Evolutionary conservation across 2,888 invertebrate species (phyloP).

Genomic region (Saturnia pavonia): DNA sequence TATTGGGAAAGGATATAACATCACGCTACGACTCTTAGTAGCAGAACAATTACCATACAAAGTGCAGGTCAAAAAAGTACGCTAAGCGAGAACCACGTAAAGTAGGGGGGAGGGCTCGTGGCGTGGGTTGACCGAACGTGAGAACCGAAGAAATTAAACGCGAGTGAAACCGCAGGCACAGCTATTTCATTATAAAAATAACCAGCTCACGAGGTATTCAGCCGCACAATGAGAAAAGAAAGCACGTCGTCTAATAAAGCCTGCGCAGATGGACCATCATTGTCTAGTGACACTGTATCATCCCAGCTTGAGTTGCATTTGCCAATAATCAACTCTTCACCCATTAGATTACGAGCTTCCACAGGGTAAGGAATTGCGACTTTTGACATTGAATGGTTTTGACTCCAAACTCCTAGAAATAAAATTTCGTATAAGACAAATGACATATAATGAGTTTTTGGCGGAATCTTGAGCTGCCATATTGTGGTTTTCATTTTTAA

Average conservation of each 20-base stretch:
- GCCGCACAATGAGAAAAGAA: conserved; percentile 57
- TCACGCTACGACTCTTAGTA: too few relatives aligned
- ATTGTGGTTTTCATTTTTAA: too few relatives aligned
- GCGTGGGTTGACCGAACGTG: too few relatives aligned
- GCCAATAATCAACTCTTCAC: conserved; percentile 71
- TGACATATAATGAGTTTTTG: too few relatives aligned
- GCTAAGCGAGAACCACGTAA: too few relatives aligned
- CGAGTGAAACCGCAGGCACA: neutral
- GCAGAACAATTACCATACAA: too few relatives aligned
- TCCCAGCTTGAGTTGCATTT: conserved; percentile 69
- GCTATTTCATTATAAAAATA: neutral
- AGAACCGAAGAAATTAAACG: too few relatives aligned
- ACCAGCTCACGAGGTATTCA: conserved; percentile 73
- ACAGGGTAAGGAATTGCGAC: conserved; percentile 61
- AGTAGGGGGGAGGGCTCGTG: too few relatives aligned
- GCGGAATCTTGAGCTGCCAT: too few relatives aligned
- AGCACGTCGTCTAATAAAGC: conserved; percentile 75
- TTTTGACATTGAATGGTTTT: conserved; percentile 56
- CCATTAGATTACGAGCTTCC: conserved; percentile 66
- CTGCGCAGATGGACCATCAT: conserved; percentile 71
- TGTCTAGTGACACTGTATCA: conserved; percentile 57
- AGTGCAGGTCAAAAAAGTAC: too few relatives aligned
- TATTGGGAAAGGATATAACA: too few relatives aligned
- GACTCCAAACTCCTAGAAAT: conserved; percentile 59
- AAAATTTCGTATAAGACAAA: neutral